phyloP scores from a whole-genome alignment of 2,113 vertebrate species.

The Grammomys surdaster region DNA sequence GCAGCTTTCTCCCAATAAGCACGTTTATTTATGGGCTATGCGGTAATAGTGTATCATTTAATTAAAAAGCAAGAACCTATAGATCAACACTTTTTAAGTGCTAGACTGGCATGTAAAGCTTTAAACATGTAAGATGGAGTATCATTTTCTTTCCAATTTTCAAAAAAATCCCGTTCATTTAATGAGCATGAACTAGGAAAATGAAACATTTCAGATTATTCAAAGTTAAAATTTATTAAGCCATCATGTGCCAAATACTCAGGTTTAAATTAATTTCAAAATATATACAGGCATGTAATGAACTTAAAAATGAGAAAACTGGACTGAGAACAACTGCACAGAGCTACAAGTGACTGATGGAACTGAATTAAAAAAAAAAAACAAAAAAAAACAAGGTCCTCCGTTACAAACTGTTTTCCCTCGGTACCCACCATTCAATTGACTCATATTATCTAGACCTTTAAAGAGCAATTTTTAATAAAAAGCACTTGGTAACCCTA shows the following conservation, averaged over 20 bases:
- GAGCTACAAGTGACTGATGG: slow-evolving; percentile 10
- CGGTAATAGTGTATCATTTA: neutral
- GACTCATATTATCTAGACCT: slow-evolving; percentile 35
- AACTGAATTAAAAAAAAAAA: neutral
- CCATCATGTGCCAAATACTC: slow-evolving; percentile 3
- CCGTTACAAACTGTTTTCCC: neutral
- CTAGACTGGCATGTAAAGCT: neutral
- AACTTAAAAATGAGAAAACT: slow-evolving; percentile 36
- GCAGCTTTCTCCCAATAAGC: slow-evolving; percentile 26
- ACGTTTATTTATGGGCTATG: neutral
- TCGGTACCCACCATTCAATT: slow-evolving; percentile 16
- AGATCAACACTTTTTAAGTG: neutral
- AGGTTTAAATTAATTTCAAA: slow-evolving; percentile 47
- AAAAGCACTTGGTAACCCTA: slow-evolving; percentile 25
- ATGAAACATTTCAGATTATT: slow-evolving; percentile 46
- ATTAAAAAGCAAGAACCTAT: neutral
- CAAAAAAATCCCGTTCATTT: slow-evolving; percentile 19
- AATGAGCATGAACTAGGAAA: slow-evolving; percentile 21
- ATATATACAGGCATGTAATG: slow-evolving; percentile 10
- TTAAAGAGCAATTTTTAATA: slow-evolving; percentile 22
- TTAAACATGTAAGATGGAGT: neutral
- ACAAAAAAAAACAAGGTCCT: neutral
- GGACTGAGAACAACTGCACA: neutral
- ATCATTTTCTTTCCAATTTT: neutral
- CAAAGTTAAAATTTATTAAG: slow-evolving; percentile 36